Conservation (phyloP, 2,888 invertebrate species). For the Stenoptilia bipunctidactyla region DNA sequence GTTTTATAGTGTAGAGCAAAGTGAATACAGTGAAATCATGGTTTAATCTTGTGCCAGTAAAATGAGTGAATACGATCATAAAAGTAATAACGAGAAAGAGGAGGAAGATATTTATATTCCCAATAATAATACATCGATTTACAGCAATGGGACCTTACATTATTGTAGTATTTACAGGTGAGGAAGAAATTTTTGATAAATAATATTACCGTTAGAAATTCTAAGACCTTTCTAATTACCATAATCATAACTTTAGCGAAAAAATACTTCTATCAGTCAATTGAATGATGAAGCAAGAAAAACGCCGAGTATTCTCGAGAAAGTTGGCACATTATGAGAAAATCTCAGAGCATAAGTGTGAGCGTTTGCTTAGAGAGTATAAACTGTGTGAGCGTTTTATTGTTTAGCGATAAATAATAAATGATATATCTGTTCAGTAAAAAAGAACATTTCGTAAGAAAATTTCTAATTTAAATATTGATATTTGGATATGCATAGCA, state of each 20-base stretch:
- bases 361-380: no score
- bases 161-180: conserved; percentile 72
- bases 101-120: conserved; percentile 47
- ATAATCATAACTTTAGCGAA: no score
- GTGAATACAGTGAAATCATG: conserved; percentile 13
- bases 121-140: conserved; percentile 59
- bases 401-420: no score
- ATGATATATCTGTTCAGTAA: no score
- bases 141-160: conserved; percentile 71
- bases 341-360: background rate
- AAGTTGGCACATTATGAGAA: background rate
- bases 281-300: background rate
- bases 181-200: no score
- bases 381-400: no score
- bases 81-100: conserved; percentile 41
- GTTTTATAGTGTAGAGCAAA: conserved; percentile 4
- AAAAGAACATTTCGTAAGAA: no score
- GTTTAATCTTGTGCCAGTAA: conserved; percentile 16
- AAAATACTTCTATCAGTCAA: background rate
- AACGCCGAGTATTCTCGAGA: background rate
- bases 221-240: background rate
- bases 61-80: conserved; percentile 56
- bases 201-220: background rate
- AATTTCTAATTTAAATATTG: no score
- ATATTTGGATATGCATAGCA: no score